phyloP scores from a whole-genome alignment of 2,113 vertebrate species.

The Heterotilapia buettikoferi region DNA sequence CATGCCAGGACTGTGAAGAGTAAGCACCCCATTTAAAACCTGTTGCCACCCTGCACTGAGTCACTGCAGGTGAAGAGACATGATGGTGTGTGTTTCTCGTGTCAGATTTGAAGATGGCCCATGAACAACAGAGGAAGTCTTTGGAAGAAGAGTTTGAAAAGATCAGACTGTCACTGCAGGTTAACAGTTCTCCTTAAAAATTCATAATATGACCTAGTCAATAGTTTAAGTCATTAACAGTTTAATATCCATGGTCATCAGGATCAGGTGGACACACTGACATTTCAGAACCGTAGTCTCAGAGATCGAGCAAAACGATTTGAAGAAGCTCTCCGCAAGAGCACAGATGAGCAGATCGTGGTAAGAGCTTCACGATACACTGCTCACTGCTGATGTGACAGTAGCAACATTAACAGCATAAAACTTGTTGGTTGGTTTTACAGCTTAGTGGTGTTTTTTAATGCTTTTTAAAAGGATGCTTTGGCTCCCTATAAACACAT shows the following conservation, averaged over 20 bases:
- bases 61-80: neutral
- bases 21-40: conserved; percentile 38
- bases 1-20: conserved; percentile 84
- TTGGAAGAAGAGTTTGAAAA: conserved; percentile 90
- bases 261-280: conserved; percentile 97
- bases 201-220: rapidly evolving
- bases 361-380: conserved; percentile 57
- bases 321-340: conserved; percentile 90
- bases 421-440: neutral
- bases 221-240: neutral
- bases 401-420: neutral
- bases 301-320: conserved; percentile 90
- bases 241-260: conserved; percentile 25
- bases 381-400: neutral
- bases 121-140: conserved; percentile 86
- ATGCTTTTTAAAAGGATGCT: conserved; percentile 72
- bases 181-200: conserved; percentile 22
- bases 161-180: conserved; percentile 89
- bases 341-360: conserved; percentile 92
- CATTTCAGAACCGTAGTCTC: conserved; percentile 91
- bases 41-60: neutral
- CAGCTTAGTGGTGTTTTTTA: neutral
- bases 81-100: neutral
- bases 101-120: conserved; percentile 82
- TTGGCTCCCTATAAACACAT: conserved; percentile 91